Evolutionary conservation across 1,140 invertebrate species (phyloP), one percentile per base, ranked within the genome.

Genomic region (Holotrichia oblita): DNA sequence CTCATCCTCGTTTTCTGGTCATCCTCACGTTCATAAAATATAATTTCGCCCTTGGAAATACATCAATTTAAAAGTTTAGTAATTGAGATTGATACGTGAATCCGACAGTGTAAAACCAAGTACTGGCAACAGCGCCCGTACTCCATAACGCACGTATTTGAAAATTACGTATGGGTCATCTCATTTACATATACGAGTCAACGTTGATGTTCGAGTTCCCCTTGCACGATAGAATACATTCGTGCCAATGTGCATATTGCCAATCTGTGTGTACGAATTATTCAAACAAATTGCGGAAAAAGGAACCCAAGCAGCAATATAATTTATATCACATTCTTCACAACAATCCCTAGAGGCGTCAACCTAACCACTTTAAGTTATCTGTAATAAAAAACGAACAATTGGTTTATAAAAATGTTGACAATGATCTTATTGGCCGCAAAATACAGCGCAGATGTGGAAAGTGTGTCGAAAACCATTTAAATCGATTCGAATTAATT

Each of bases 11-110:
- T 22, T 24, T 69, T 24, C 61, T 24, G 20, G 22, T 69, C 61
- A 24, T 69, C 20, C 22, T 8, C 3, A 69, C 12, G 22, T 34
- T 69, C 61, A 27, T 22, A 64, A 22, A 64, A 10, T 22, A 64
- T 69, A 69, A 69, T 22, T 69, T 9, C 7, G 10, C 22, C 61
- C 12, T 34, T 27, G 22, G 22, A 22, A 17, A 27, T 27, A 14
- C 27, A 27, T 27, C 61, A 3, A 69, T 69, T 69, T 27, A 69
- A 69, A 69, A 22, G 22, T 24, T 69, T 34, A 34, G 61, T 22
- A 69, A 69, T 69, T 69, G 61, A 27, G 61, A 69, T 69, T 69
- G 61, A 27, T 69, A 69, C 27, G 61, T 22, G 22, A 69, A 69
- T 69, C 61, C 22, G 61, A 27, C 20, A 69, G 61, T 69, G 61